A percentile compares a stretch with the other conserved stretches of the same genome.
Evolutionary conservation across 2,113 vertebrate genomes (phyloP).

Genomic region (Prunella fulvescens): DNA sequence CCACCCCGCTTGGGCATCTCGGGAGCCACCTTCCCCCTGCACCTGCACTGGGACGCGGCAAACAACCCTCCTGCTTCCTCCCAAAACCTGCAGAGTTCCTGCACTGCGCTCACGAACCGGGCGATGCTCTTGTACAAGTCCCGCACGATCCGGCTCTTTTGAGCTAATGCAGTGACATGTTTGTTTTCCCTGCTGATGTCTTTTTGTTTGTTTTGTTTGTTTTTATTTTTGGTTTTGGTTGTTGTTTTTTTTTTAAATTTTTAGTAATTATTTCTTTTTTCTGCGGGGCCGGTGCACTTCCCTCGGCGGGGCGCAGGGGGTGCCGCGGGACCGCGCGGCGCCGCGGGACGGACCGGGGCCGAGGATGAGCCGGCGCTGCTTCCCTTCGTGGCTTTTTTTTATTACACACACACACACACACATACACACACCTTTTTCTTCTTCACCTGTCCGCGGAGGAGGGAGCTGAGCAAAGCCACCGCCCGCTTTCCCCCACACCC

Average conservation of each 20-base stretch:
- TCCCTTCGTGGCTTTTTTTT: neutral
- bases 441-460: neutral
- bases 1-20: neutral
- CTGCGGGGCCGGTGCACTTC: neutral
- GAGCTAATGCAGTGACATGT: neutral
- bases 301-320: constrained; percentile 38
- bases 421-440: neutral
- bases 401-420: neutral
- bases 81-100: neutral
- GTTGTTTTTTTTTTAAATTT: neutral
- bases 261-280: no score
- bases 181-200: neutral
- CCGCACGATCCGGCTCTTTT: neutral
- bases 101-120: fast-evolving
- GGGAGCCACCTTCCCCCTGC: neutral
- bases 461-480: neutral
- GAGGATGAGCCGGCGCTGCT: neutral
- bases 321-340: constrained; percentile 38
- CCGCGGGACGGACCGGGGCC: neutral
- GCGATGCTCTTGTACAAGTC: neutral
- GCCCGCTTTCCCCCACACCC: neutral
- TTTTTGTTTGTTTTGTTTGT: neutral
- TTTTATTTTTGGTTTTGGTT: neutral
- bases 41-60: neutral
- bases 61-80: neutral